phyloP scores from a whole-genome alignment of 1,140 invertebrate genomes.

The Antheraea mylitta region DNA sequence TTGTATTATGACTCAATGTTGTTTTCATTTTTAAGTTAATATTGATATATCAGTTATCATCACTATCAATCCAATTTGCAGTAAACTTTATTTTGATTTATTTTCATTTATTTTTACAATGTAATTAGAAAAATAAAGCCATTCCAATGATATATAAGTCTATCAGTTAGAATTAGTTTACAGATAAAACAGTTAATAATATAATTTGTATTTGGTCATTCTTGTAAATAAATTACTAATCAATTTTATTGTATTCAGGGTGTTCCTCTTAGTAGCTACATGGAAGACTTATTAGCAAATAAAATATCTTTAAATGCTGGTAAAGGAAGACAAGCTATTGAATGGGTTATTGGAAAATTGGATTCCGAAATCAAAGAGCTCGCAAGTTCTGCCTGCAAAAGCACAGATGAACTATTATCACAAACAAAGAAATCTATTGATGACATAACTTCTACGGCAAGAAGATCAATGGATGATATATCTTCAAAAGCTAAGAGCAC shows the following conservation, averaged over 20 bases:
- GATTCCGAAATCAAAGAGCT: conserved; percentile 91
- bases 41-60: no score
- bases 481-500: conserved; percentile 76
- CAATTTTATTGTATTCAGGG: conserved; percentile 78
- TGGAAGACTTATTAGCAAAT: conserved; percentile 94
- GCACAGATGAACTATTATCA: conserved; percentile 89
- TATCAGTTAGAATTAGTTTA: no score
- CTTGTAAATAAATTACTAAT: not conserved
- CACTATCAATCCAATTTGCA: no score
- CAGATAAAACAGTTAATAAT: not conserved
- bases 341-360: conserved; percentile 96
- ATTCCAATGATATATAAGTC: no score
- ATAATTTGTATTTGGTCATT: not conserved
- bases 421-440: conserved; percentile 89
- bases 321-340: conserved; percentile 96
- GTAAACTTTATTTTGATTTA: no score
- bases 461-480: conserved; percentile 89
- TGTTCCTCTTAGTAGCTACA: conserved; percentile 94
- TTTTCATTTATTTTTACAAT: no score
- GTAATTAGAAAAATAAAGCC: no score
- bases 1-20: not conserved
- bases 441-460: conserved; percentile 86
- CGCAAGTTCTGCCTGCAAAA: conserved; percentile 86
- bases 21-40: not conserved
- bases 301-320: conserved; percentile 95